Base-by-base conservation (phyloP, 2,888 invertebrate species). In the Zaprionus lineosus region DNA sequence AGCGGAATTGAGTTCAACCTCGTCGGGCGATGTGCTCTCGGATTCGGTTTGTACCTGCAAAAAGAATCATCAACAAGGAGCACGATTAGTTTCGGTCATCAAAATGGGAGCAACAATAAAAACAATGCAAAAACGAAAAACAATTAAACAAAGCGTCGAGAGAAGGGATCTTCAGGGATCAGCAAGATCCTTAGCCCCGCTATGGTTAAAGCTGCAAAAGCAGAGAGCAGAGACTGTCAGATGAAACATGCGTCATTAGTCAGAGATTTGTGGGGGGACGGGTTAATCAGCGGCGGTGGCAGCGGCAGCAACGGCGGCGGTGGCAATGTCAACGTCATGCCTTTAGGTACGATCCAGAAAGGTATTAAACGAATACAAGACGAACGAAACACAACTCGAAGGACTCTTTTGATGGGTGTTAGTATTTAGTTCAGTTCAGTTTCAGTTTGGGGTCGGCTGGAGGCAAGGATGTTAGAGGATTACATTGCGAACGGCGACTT, bases 1-100 rank as follows among this genome's bases (percentile, higher is more conserved):
- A 1, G 96, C 96, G 4, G 96, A 96, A 81, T 96, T 96, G 73
- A 94, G 94, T 71, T 94, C 93, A 83, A 93, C 93, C 76, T 94
- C 94, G 70, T 93, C 93, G 60, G 94, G 92, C 81, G 94, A 93
- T 74, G 93, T 93, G 65, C 92, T 91, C 64, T 91, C 91, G 36
- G 93, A 93, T 77, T 93, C 93, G 58, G 93, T 93, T 72, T 93
- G 93, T 77, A 94, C 92, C 94, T 94, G 90, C 33, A 87, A 87
- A 50, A 43, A 60, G 12, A 78, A 48, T 8, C 39, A 47, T 19
- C 15, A 12, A 47, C 48, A 36, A 34, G 37, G 0, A 8, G n/a
- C n/a, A n/a, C n/a, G 2, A 31, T 57, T 40, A 36, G 12, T 33
- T 14, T n/a, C 15, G 28, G 29, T 19, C 7, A 4, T 18, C 0